A percentile compares a stretch with the other conserved stretches of the same genome.
These are phyloP conservation scores for Trachelus iudaicus DNA, from an alignment of 2,888 invertebrate genomes.

Conservation along the genomic window DNA sequence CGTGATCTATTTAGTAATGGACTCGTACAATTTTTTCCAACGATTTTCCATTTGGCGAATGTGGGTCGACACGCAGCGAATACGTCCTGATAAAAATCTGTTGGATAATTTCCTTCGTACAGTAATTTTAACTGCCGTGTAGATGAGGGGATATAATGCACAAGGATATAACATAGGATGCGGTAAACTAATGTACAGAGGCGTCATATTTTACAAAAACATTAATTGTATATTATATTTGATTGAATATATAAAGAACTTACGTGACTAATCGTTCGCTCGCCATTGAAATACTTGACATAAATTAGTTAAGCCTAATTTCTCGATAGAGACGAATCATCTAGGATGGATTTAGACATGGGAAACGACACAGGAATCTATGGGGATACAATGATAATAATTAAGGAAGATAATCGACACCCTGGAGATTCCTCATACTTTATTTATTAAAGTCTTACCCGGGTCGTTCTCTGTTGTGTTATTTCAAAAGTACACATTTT, in stretches of 20 bases:
- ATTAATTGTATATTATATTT: slow-evolving; percentile 58
- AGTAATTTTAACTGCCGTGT: neutral
- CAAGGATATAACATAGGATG: neutral
- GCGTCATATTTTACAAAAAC: slow-evolving; percentile 48
- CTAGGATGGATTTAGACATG: slow-evolving; percentile 19
- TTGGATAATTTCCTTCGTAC: neutral
- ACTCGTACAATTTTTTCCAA: neutral
- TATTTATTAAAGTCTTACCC: slow-evolving; percentile 16
- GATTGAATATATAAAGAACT: slow-evolving; percentile 53
- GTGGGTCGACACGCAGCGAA: neutral
- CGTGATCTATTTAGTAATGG: neutral
- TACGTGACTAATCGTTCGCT: slow-evolving; percentile 37
- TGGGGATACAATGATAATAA: slow-evolving; percentile 18
- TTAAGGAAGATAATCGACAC: slow-evolving; percentile 13
- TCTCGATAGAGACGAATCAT: slow-evolving; percentile 32
- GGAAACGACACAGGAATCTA: neutral
- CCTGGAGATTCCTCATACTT: slow-evolving; percentile 1
- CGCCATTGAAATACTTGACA: slow-evolving; percentile 44
- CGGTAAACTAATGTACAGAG: neutral
- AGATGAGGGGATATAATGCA: neutral
- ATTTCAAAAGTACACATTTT: neutral
- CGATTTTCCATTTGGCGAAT: neutral
- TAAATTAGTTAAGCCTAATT: slow-evolving; percentile 52
- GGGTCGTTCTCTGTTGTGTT: neutral
- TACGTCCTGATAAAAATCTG: neutral